A percentile compares a stretch with the other conserved stretches of the same genome.
Conservation (phyloP, 2,797 vertebrate species). For the Discoglossus pictus region DNA sequence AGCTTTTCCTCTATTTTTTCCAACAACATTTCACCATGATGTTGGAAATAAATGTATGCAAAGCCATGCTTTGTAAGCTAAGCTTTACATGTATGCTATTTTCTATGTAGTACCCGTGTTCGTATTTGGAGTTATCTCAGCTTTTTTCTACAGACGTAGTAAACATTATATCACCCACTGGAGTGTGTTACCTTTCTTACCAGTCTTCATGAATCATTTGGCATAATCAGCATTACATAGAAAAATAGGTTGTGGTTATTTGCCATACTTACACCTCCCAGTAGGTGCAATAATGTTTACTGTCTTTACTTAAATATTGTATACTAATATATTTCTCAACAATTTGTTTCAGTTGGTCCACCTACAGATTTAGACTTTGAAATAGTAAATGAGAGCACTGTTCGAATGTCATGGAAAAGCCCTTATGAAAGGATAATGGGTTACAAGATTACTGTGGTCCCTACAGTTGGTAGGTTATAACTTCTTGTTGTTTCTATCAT, state of each 20-base stretch:
- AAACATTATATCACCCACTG: conserved; percentile 31
- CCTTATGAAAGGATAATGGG: conserved; percentile 82
- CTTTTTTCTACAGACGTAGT: too few relatives aligned
- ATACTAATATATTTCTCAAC: conserved; percentile 52
- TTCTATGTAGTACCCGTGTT: conserved; percentile 54
- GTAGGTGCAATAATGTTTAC: conserved; percentile 36
- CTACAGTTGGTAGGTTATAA: conserved; percentile 80
- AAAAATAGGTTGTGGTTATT: too few relatives aligned
- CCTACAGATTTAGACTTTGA: conserved; percentile 93
- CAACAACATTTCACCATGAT: conserved; percentile 91
- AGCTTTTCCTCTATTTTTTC: conserved; percentile 76
- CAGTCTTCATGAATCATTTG: too few relatives aligned
- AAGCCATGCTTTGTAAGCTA: conserved; percentile 79
- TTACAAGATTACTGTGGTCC: conserved; percentile 86
- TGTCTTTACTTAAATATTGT: not conserved
- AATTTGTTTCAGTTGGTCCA: conserved; percentile 84
- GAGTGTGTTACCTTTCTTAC: not conserved
- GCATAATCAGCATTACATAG: too few relatives aligned
- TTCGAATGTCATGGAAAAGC: conserved; percentile 89
- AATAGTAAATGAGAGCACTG: conserved; percentile 92
- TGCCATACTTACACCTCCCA: too few relatives aligned
- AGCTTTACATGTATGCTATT: conserved; percentile 60
- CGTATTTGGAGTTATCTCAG: conserved; percentile 51
- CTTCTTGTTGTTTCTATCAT: not conserved
- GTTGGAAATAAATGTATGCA: conserved; percentile 90